phyloP scores from a whole-genome alignment of 1,140 invertebrate genomes.

The Pantala flavescens region DNA sequence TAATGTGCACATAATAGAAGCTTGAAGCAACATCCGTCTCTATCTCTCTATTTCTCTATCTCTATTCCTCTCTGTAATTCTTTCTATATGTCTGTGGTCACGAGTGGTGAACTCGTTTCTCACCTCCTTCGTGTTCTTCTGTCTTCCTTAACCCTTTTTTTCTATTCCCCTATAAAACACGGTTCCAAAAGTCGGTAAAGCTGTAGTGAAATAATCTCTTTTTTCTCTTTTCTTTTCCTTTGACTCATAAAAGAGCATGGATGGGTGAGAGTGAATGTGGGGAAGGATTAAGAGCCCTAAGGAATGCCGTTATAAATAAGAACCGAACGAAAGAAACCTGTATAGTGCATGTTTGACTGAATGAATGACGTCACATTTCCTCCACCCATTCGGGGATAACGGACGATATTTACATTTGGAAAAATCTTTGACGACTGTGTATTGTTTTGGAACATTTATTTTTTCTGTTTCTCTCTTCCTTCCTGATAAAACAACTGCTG shows the following conservation, averaged over 20 bases:
- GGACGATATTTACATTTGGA: background rate
- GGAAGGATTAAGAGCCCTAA: background rate
- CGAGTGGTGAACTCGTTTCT: too few relatives aligned
- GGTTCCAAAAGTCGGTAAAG: background rate
- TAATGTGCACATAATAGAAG: too few relatives aligned
- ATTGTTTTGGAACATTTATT: background rate
- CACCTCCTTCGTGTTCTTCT: too few relatives aligned
- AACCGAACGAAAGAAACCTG: background rate
- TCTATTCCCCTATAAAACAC: background rate
- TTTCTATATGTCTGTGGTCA: too few relatives aligned
- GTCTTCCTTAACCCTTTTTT: background rate
- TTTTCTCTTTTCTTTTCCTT: constrained; percentile 16
- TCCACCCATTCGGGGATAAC: background rate
- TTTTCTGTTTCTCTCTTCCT: background rate
- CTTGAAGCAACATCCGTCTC: too few relatives aligned
- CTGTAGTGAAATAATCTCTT: constrained; percentile 24
- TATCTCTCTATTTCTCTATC: too few relatives aligned
- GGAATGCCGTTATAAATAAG: too few relatives aligned
- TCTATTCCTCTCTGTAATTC: too few relatives aligned
- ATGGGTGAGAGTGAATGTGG: background rate
- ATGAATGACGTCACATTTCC: background rate
- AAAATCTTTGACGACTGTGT: background rate
- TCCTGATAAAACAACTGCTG: constrained; percentile 1
- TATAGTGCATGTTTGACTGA: background rate
- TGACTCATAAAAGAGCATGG: background rate